Percentiles rank a stretch among this genome's conserved stretches.
phyloP scores from a whole-genome alignment of 1,140 invertebrate species.

The Pseudomyrmex gracilis region DNA sequence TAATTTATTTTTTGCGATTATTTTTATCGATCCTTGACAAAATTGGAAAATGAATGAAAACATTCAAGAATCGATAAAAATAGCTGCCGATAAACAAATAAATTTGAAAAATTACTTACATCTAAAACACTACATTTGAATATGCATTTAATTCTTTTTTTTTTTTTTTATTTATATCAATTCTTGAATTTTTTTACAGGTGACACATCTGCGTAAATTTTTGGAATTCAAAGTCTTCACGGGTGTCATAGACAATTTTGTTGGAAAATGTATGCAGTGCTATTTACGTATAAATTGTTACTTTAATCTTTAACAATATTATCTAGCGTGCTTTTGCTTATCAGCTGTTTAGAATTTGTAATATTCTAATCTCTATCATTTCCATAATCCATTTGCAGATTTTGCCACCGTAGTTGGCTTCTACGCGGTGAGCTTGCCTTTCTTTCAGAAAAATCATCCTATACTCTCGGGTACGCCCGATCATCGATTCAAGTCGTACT shows the following conservation, averaged over 20 bases:
- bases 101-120: no score
- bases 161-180: slow-evolving; percentile 70
- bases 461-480: slow-evolving; percentile 86
- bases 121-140: no score
- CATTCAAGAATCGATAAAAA: no score
- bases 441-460: slow-evolving; percentile 91
- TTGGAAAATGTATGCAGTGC: slow-evolving; percentile 94
- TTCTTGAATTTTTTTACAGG: slow-evolving; percentile 79
- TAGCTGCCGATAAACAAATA: no score
- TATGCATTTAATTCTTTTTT: not conserved
- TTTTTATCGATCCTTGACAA: no score
- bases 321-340: not conserved
- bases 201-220: slow-evolving; percentile 94
- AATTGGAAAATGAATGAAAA: no score
- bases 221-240: slow-evolving; percentile 96
- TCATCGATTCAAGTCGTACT: slow-evolving; percentile 92
- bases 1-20: no score
- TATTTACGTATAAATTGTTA: not conserved
- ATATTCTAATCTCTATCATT: slow-evolving; percentile 76
- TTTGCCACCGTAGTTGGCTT: slow-evolving; percentile 98
- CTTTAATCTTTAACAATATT: not conserved
- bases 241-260: slow-evolving; percentile 97
- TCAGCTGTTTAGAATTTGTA: not conserved
- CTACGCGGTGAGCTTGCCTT: slow-evolving; percentile 97
- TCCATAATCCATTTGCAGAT: slow-evolving; percentile 87